A percentile compares a stretch with the other conserved stretches of the same genome.
Conservation (phyloP, 1,140 invertebrate species). For the Aradophagus sp. region DNA sequence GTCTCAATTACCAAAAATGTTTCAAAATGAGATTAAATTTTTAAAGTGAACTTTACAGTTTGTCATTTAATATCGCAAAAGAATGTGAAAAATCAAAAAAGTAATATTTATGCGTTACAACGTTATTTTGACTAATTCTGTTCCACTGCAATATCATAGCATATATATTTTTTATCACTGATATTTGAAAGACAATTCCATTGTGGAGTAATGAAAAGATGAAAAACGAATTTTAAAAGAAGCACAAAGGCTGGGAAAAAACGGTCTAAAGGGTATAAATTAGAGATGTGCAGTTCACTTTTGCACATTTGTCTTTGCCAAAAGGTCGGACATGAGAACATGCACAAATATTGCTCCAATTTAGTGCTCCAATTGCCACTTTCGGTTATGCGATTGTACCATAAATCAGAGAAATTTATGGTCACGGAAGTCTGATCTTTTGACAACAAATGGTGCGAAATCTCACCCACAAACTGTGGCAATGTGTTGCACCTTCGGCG, state of each 20-base stretch:
- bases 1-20: too few species aligned
- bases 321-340: not conserved
- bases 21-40: too few species aligned
- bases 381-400: conserved; percentile 10
- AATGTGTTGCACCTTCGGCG: conserved; percentile 5
- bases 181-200: too few species aligned
- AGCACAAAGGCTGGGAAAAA: not conserved
- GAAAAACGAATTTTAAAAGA: too few species aligned
- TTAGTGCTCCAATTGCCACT: conserved; percentile 12
- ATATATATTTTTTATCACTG: too few species aligned
- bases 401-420: conserved; percentile 36
- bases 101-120: too few species aligned
- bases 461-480: conserved; percentile 9
- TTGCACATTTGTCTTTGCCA: conserved; percentile 22
- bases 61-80: too few species aligned
- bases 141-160: too few species aligned
- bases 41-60: too few species aligned
- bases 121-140: too few species aligned
- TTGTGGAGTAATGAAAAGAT: too few species aligned
- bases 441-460: conserved; percentile 18
- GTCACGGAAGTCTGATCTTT: conserved; percentile 2
- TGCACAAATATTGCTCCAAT: conserved; percentile 20
- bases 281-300: not conserved
- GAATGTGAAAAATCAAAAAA: too few species aligned
- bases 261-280: conserved; percentile 4